Evolutionary conservation across 2,888 invertebrate genomes (phyloP), one percentile per base, ranked within the genome.

Genomic region (Latrodectus hesperus): DNA sequence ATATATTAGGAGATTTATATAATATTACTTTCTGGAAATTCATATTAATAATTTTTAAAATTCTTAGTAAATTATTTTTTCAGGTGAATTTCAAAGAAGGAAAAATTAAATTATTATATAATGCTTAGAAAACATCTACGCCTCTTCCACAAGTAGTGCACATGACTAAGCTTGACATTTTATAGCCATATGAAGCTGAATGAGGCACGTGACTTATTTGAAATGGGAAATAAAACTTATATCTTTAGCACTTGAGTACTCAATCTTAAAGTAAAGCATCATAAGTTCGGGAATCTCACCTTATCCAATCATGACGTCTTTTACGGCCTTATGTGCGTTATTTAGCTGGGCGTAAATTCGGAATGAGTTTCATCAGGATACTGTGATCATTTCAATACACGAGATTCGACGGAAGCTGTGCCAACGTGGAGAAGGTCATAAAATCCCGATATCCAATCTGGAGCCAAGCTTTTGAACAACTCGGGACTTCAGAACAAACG

Each of bases 391-490:
- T 81, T 74, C 67, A 60, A 60, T 60, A 60, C 65, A 74, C 38
- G 52, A 73, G 81, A 74, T 73, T 60, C 53, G 9, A 12, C 53
- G 72, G 49, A 80, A 72, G 72, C n/a, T 52, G 49, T 60, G 53
- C 16, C 72, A 64, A 81, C 81, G 81, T 81, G 74, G n/a, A 67
- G 73, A 74, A 73, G 81, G 81, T 67, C 82, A 75, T 82, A 82
- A 82, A 82, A 82, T 22, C 82, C 75, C 60, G 82, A 82, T 82
- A 82, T 75, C 82, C 82, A 82, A 82, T 82, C 82, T 82, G 68
- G n/a, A 75, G 82, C 75, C 14, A 68, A 68, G 82, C 75, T 75
- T 73, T 81, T 81, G 73, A 81, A 81, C 52, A 73, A 81, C 65
- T 52, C 67, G n/a, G 68, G 38, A 70, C 60, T 79, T 72, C 64